Percentiles rank a stretch among this genome's conserved stretches.
Evolutionary conservation across 2,113 vertebrate genomes (phyloP).

Genomic region (Kryptolebias marmoratus): DNA sequence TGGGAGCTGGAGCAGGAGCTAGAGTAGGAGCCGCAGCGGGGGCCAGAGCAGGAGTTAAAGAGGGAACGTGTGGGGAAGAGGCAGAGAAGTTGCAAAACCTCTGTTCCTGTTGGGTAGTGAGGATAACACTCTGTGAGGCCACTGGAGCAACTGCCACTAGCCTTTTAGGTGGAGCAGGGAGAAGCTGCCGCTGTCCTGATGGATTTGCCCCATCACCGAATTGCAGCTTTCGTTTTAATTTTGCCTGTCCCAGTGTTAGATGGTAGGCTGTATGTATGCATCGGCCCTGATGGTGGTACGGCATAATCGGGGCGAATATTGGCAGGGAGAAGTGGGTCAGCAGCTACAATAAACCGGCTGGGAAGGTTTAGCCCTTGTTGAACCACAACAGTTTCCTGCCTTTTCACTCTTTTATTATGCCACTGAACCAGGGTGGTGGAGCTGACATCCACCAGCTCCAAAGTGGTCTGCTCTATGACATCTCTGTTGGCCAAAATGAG

Average conservation of each 20-base stretch:
- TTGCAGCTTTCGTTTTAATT: neutral
- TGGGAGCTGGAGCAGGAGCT: too few species aligned
- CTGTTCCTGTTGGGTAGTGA: too few species aligned
- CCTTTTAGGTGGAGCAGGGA: too few species aligned
- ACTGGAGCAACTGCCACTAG: too few species aligned
- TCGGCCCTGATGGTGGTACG: neutral
- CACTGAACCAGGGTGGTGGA: neutral
- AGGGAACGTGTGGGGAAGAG: too few species aligned
- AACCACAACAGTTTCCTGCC: neutral
- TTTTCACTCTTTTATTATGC: constrained; percentile 2
- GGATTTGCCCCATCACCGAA: too few species aligned
- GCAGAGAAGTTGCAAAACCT: too few species aligned
- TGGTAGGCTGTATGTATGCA: too few species aligned
- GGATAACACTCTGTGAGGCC: too few species aligned
- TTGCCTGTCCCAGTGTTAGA: neutral
- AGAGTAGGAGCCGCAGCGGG: too few species aligned
- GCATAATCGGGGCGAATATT: neutral
- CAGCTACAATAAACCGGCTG: neutral
- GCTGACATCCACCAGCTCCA: neutral
- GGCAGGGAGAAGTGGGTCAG: neutral
- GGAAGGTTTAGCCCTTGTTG: neutral
- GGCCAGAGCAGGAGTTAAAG: too few species aligned
- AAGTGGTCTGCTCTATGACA: neutral
- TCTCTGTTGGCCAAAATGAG: neutral
- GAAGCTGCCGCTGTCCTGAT: too few species aligned